These are phyloP conservation scores for Ichneumoninae sp. DNA, from an alignment of 2,888 invertebrate species.

Conservation along the genomic window DNA sequence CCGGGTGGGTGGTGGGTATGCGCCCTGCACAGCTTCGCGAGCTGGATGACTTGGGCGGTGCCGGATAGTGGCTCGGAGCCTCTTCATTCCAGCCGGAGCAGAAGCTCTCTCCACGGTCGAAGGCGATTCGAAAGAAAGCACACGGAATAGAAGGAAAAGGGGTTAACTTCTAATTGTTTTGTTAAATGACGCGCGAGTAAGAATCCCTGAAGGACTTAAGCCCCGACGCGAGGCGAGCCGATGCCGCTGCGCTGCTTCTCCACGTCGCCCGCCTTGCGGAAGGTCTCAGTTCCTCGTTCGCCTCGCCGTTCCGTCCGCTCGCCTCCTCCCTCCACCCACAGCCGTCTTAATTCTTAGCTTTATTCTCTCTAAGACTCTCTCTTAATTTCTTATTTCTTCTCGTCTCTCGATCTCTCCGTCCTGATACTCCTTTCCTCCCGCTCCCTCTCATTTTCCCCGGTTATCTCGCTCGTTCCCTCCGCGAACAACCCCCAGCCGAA, in stretches of 20 bases:
- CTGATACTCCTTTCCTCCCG: conserved; percentile 44
- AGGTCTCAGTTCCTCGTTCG: conserved; percentile 63
- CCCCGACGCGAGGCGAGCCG: conserved; percentile 77
- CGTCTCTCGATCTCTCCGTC: conserved; percentile 62
- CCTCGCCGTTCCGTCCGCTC: conserved; percentile 47
- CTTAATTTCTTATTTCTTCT: conserved; percentile 84
- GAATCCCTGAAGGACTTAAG: conserved; percentile 83
- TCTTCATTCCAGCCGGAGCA: conserved; percentile 63
- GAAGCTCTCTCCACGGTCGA: conserved; percentile 70
- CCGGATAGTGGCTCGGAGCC: conserved; percentile 56
- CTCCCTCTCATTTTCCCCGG: conserved; percentile 49
- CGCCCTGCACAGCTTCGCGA: conserved; percentile 15
- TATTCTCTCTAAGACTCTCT: conserved; percentile 84
- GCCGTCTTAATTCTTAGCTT: conserved; percentile 84
- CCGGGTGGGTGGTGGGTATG: conserved; percentile 12
- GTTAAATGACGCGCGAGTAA: conserved; percentile 85
- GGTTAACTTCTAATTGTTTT: conserved; percentile 85
- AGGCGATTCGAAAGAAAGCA: conserved; percentile 78
- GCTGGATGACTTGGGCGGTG: conserved; percentile 41
- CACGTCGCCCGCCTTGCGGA: conserved; percentile 55
- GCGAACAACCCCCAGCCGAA: conserved; percentile 4
- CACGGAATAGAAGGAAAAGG: conserved; percentile 77
- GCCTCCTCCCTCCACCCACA: conserved; percentile 68
- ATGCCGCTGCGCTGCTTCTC: conserved; percentile 43
- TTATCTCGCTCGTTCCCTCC: conserved; percentile 73